Percentiles rank a stretch among this genome's conserved stretches.
These are phyloP conservation scores for Leptobrachium ailaonicum DNA, from an alignment of 2,113 vertebrate genomes.

Conservation along the genomic window DNA sequence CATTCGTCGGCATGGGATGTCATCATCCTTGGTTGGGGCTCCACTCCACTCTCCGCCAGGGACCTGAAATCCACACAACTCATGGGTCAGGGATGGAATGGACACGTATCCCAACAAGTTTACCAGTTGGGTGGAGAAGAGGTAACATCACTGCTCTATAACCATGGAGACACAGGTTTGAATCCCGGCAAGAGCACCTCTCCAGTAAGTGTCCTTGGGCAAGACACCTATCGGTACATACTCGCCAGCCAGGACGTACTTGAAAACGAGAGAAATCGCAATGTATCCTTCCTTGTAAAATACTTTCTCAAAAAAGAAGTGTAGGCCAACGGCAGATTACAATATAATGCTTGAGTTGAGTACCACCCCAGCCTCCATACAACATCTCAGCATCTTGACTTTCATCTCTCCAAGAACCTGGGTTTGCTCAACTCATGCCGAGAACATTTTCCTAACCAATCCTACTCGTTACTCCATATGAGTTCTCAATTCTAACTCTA, in stretches of 20 bases:
- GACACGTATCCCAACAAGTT: background rate
- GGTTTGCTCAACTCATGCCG: background rate
- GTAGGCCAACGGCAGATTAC: background rate
- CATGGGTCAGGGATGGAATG: background rate
- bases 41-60: slow-evolving; percentile 88
- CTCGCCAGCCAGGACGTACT: too few species aligned
- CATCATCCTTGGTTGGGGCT: slow-evolving; percentile 79
- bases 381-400: background rate
- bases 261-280: too few species aligned
- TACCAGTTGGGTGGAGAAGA: too few species aligned
- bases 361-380: background rate
- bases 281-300: too few species aligned
- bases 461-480: background rate
- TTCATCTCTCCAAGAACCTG: background rate
- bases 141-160: too few species aligned
- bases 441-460: background rate
- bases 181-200: too few species aligned
- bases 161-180: too few species aligned
- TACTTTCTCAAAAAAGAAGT: too few species aligned
- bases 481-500: too few species aligned
- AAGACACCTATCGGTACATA: too few species aligned
- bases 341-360: background rate
- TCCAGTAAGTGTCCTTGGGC: too few species aligned
- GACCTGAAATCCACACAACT: slow-evolving; percentile 59
- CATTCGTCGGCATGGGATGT: slow-evolving; percentile 96